Evolutionary conservation across 2,888 invertebrate species (phyloP), one percentile per base, ranked within the genome.

Genomic region (Phlogophora meticulosa): DNA sequence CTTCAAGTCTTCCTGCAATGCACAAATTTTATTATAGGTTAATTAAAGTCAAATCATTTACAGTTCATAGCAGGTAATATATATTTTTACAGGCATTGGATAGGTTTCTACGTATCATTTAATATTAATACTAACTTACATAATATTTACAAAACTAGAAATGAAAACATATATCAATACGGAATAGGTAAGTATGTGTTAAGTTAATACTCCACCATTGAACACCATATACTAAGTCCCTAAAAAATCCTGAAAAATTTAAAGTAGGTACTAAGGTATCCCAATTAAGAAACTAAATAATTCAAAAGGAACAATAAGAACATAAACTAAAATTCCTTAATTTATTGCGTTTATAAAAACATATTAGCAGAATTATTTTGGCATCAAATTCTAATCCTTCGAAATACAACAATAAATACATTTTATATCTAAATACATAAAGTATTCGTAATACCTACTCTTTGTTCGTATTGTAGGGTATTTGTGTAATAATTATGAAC

Each of bases 311-410:
- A 80, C 78, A 69, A 72, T 70, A 68, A 20, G 45, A 67, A 53
- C 38, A 66, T 58, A 68, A 55, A 69, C 59, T 71, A 73, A 59
- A 36, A 72, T 72, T 62, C 53, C 62, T 51, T 75, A 76, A 42
- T 74, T 55, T 60, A 68, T 56, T 46, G 56, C 51, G 70, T 75
- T 80, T 67, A 76, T 40, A 72, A 71, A 67, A 80, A 75, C 70
- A 64, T 77, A 78, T 78, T 81, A 82, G 75, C 78, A 73, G 81
- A 85, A 74, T 84, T 87, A 90, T 90, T 92, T 92, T 92, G 92
- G 92, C 90, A 91, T 92, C 90, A 88, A 88, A 85, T 80, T 83
- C 71, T 81, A 85, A 80, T 86, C 84, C 78, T 76, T 81, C 72
- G 72, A 83, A 83, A 83, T 73, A 84, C 76, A 83, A 88, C 76